These are phyloP conservation scores for Drosophila dunni DNA, from an alignment of 1,140 invertebrate genomes.

Conservation along the genomic window DNA sequence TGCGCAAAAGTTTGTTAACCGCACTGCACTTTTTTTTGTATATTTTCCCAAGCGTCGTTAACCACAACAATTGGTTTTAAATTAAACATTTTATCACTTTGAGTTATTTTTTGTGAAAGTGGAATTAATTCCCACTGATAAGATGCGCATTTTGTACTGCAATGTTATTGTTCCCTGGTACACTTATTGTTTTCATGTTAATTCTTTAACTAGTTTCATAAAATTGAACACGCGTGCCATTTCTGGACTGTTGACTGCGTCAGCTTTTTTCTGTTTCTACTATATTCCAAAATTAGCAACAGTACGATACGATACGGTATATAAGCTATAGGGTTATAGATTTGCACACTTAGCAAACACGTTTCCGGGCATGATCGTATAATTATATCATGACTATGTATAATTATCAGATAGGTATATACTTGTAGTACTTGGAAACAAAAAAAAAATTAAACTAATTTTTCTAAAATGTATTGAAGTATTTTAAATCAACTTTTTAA, in stretches of 20 bases:
- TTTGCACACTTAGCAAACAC: constrained; percentile 39
- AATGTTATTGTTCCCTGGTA: background rate
- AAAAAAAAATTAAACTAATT: background rate
- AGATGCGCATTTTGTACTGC: background rate
- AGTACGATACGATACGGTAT: background rate
- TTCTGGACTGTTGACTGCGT: constrained; percentile 13
- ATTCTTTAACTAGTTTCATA: constrained; percentile 9
- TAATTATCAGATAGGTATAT: constrained; percentile 26
- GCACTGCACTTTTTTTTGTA: constrained; percentile 34
- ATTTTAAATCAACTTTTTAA: too few species aligned
- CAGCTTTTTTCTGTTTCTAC: constrained; percentile 21
- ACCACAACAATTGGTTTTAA: constrained; percentile 45
- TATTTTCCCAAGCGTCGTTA: constrained; percentile 21
- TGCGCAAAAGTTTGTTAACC: constrained; percentile 59
- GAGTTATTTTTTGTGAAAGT: background rate
- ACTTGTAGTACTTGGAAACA: constrained; percentile 5
- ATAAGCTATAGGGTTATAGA: constrained; percentile 10
- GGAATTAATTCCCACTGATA: background rate
- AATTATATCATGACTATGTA: constrained; percentile 34
- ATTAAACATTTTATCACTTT: constrained; percentile 26
- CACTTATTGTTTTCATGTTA: background rate
- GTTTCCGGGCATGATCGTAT: constrained; percentile 37
- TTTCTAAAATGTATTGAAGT: too few species aligned
- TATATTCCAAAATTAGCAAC: constrained; percentile 47
- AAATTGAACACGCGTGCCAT: constrained; percentile 46